Base-by-base conservation (phyloP, 2,888 invertebrate genomes). In the Crepidodera aurea region DNA sequence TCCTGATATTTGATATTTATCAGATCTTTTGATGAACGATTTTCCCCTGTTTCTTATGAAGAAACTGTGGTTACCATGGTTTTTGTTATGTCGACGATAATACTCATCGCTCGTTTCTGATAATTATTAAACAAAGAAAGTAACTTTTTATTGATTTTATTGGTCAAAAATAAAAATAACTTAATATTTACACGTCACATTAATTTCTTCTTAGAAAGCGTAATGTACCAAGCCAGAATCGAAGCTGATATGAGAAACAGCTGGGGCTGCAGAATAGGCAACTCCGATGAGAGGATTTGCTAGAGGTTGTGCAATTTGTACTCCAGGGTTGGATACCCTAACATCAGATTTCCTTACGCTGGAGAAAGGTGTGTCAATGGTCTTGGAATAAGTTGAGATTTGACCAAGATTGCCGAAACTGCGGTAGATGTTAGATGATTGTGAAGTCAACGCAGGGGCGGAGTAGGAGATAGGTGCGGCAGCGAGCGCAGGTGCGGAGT, bases 311-410 rank as follows among this genome's bases (percentile, higher is more conserved):
- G 73, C 69, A 16, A 73, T 54, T 37, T 73, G 74, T 8, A 84
- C 65, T 13, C 87, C 87, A 10, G 87, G 88, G 80, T 88, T 90
- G 80, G 86, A 87, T 16, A 90, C 87, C n/a, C 90, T 86, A 25
- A 89, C 86, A 74, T 90, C 89, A 18, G 88, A 82, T 75, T 90
- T 90, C 74, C 88, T 86, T 42, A 88, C 88, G 75, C 88, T 89
- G 51, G 89, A 89, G 83, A 86, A 90, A 6, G 90, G 90, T 1
- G 90, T 90, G 78, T 88, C 88, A 71, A 90, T 85, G 64, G 88
- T 85, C 78, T 90, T 90, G 13, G 86, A 84, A 80, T 87, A 88
- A 48, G 89, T 88, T 12, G 90, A 88, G 60, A 88, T 83, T 83
- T 87, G 87, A 65, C 89, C 89, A 67, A 90, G 82, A 77, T 90